Evolutionary conservation across 2,113 vertebrate genomes (phyloP).

Genomic region (Ctenodactylus gundi): DNA sequence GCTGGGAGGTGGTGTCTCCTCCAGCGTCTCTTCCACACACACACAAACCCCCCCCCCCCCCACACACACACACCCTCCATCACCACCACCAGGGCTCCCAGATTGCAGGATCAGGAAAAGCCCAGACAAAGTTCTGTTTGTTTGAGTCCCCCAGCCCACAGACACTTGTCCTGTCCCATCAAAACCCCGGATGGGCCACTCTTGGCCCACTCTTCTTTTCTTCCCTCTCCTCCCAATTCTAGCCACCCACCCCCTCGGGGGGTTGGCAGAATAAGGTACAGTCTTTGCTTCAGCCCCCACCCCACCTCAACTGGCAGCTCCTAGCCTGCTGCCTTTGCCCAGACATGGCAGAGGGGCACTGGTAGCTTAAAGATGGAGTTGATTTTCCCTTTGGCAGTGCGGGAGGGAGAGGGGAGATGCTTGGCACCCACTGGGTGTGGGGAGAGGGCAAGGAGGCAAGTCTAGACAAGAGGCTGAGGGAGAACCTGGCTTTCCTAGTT

Average conservation of each 20-base stretch:
- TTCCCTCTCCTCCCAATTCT: not conserved
- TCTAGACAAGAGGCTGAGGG: constrained; percentile 42
- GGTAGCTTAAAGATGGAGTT: constrained; percentile 50
- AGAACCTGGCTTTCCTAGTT: not conserved
- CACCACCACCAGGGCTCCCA: not conserved
- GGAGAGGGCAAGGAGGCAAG: constrained; percentile 57
- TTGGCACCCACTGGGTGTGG: not conserved
- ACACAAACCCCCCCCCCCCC: too few species aligned
- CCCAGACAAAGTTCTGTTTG: not conserved
- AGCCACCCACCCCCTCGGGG: constrained; percentile 15
- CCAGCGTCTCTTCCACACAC: too few species aligned
- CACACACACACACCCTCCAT: too few species aligned
- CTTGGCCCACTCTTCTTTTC: not conserved
- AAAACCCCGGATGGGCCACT: not conserved
- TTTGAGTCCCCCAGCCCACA: not conserved
- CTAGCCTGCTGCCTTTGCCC: constrained; percentile 70
- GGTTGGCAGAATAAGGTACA: constrained; percentile 38
- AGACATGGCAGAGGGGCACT: constrained; percentile 74
- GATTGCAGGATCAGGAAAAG: not conserved
- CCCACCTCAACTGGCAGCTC: constrained; percentile 67
- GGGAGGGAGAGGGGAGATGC: constrained; percentile 45
- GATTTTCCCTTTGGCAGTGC: constrained; percentile 74
- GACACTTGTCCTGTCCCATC: not conserved
- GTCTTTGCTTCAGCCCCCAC: constrained; percentile 57
- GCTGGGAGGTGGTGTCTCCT: not conserved